A percentile compares a stretch with the other conserved stretches of the same genome.
Conservation (phyloP, 1,140 invertebrate genomes). For the Eumaeus atala region DNA sequence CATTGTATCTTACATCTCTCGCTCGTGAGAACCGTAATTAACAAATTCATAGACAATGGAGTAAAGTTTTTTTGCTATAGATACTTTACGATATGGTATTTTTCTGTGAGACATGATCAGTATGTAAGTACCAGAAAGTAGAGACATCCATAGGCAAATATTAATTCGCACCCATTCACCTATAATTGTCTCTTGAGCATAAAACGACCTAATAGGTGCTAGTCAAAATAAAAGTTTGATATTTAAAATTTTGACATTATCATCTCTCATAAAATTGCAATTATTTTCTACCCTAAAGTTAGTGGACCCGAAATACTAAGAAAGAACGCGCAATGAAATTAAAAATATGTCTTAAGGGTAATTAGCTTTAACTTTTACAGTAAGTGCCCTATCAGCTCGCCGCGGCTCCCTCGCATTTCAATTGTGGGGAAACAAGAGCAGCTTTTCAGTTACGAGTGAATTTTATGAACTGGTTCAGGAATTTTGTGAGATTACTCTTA, state of each 20-base stretch:
- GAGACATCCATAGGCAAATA: no score
- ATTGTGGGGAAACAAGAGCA: constrained; percentile 66
- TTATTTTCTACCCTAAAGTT: constrained; percentile 56
- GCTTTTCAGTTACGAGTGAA: constrained; percentile 58
- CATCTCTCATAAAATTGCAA: constrained; percentile 66
- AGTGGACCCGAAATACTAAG: constrained; percentile 65
- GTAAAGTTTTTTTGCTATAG: background rate
- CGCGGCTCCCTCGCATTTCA: constrained; percentile 63
- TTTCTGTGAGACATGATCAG: no score
- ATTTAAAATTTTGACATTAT: constrained; percentile 68
- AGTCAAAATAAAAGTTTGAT: constrained; percentile 38
- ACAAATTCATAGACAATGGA: background rate
- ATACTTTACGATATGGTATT: no score
- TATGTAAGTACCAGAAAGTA: no score
- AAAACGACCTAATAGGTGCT: no score
- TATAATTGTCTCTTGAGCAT: no score
- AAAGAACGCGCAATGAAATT: constrained; percentile 75
- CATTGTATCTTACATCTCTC: constrained; percentile 17
- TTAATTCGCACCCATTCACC: no score
- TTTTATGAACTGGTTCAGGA: constrained; percentile 63
- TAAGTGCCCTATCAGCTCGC: constrained; percentile 67
- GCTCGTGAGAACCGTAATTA: constrained; percentile 12
- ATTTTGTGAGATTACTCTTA: constrained; percentile 25
- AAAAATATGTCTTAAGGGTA: constrained; percentile 77
- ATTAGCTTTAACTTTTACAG: constrained; percentile 75